Percentiles rank a stretch among this genome's conserved stretches.
Conservation (phyloP, 2,888 invertebrate genomes). For the Napeogenes sylphis region DNA sequence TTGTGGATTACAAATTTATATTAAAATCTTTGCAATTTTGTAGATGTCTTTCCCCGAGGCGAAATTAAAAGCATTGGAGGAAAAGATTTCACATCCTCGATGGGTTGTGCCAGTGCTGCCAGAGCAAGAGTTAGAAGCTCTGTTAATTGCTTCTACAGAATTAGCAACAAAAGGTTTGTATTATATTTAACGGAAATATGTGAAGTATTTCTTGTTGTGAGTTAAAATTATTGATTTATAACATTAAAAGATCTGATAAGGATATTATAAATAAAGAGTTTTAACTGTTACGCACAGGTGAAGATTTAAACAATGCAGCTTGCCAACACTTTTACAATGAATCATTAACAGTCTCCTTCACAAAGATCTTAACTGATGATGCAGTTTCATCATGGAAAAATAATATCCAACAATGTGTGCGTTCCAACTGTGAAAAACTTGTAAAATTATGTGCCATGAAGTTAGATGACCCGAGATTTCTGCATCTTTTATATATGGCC, state of each 20-base stretch:
- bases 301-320: slow-evolving; percentile 91
- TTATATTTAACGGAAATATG: not conserved
- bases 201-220: slow-evolving; percentile 6
- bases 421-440: slow-evolving; percentile 94
- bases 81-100: slow-evolving; percentile 96
- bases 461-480: slow-evolving; percentile 94
- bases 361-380: slow-evolving; percentile 97
- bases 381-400: slow-evolving; percentile 98
- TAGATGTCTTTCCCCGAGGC: slow-evolving; percentile 86
- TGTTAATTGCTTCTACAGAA: slow-evolving; percentile 92
- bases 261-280: slow-evolving; percentile 10
- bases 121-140: slow-evolving; percentile 95
- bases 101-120: slow-evolving; percentile 99
- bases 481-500: slow-evolving; percentile 94
- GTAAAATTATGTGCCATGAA: slow-evolving; percentile 96
- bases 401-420: slow-evolving; percentile 97
- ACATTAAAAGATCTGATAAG: not conserved
- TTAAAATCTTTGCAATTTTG: slow-evolving; percentile 21
- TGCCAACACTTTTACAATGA: slow-evolving; percentile 97
- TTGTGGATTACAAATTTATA: not conserved
- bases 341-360: slow-evolving; percentile 95
- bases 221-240: too few species aligned
- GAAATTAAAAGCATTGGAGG: slow-evolving; percentile 92
- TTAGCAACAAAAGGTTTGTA: slow-evolving; percentile 86
- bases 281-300: slow-evolving; percentile 72